phyloP scores from a whole-genome alignment of 2,888 invertebrate genomes.

The Eupithecia centaureata region DNA sequence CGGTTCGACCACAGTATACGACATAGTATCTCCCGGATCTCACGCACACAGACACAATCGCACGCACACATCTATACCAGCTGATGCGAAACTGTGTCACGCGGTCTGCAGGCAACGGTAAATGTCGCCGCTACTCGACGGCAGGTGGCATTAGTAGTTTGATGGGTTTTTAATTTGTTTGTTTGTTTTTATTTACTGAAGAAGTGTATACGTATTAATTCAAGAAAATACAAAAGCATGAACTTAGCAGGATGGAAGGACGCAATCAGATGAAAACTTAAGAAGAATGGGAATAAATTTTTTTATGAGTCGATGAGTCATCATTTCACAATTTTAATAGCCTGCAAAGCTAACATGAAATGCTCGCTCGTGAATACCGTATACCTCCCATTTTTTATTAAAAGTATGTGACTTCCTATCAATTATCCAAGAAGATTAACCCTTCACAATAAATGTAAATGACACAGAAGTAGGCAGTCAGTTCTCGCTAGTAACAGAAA shows the following conservation, averaged over 20 bases:
- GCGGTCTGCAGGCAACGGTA: conserved; percentile 69
- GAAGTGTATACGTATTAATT: conserved; percentile 17
- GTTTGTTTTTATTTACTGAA: background rate
- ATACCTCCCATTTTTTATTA: background rate
- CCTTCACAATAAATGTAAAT: background rate
- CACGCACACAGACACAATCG: conserved; percentile 57
- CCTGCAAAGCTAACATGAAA: background rate
- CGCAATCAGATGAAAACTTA: background rate
- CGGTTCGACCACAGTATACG: conserved; percentile 53
- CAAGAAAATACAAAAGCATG: background rate
- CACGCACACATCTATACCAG: conserved; percentile 65
- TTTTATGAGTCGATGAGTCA: too few species aligned
- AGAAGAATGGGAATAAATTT: background rate
- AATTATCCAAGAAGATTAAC: background rate
- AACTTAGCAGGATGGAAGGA: too few species aligned
- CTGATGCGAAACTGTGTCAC: conserved; percentile 80
- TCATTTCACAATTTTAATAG: background rate
- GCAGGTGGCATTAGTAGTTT: conserved; percentile 65
- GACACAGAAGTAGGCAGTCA: background rate
- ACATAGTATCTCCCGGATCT: conserved; percentile 57
- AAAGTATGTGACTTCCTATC: background rate
- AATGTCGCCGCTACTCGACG: conserved; percentile 62
- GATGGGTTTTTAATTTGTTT: background rate
- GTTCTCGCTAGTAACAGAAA: background rate
- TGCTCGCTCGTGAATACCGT: too few species aligned